Evolutionary conservation across 2,113 vertebrate species (phyloP), one percentile per base, ranked within the genome.

Genomic region (Centropristis striata): DNA sequence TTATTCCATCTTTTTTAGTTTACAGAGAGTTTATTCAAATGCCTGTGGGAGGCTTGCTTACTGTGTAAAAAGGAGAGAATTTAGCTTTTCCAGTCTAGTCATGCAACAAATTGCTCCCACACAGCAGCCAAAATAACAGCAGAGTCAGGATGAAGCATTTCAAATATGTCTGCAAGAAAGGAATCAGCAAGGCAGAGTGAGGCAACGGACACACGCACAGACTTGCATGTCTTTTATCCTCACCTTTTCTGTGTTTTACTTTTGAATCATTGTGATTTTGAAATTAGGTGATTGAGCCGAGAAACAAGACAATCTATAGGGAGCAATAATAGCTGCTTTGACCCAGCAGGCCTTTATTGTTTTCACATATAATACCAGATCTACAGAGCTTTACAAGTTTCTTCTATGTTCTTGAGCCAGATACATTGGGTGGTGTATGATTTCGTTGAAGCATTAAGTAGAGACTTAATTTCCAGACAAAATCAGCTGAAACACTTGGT

Each of bases 41-140:
- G 11, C 55, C 16, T 25, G 37, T 42, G 37, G n/a, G 25, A 57
- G 4, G 15, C 14, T 53, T 78, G n/a, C 61, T 83, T 81, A 28
- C 27, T 75, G 49, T 71, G 50, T 71, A 50, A 81, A 88, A 83
- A 65, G 39, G 6, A 70, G 51, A 79, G 66, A 78, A 54, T 64
- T 84, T 47, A 63, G 58, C 47, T 84, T 71, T 81, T 81, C 61
- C 54, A 87, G 84, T 92, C 81, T 76, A 78, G 84, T 92, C 88
- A 90, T 90, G 92, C 76, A 80, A 84, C 77, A 81, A 75, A 82
- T 84, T 53, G 72, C 74, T 79, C 50, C 64, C 71, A 74, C 59
- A 55, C 80, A 66, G 66, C 83, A 92, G 80, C 81, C 83, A 88
- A 90, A 92, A 88, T 66, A 89, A 88, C 80, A 78, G 76, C 60